Base-by-base conservation (phyloP, 2,797 vertebrate genomes). In the Notamacropus eugenii region DNA sequence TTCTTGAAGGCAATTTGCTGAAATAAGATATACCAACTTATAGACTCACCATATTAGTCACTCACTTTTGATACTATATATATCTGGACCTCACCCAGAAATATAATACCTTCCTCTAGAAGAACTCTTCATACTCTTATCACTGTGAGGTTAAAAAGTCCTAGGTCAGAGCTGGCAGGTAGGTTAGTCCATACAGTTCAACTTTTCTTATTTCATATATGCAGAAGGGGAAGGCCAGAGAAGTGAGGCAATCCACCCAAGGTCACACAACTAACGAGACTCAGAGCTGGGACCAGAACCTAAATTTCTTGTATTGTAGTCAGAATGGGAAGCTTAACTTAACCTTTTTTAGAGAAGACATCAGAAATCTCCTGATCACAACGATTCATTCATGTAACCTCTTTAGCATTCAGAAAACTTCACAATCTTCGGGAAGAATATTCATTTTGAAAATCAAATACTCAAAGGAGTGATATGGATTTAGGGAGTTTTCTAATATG, bases 1-100 rank as follows among this genome's bases (percentile, higher is more conserved):
- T 99, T 99, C 98, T 99, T 99, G 98, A 99, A 99, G 98, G 99
- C 99, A 98, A 99, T 99, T 99, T 99, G 99, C 99, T 99, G 98
- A 55, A 98, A 97, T 97, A 90, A 97, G 94, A 90, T 94, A 95
- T 0, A 97, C 92, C 0, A 97, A 93, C 67, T 54, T 52, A 94
- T 8, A 90, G n/a, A 56, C 29, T 50, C 29, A 50, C 55, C 82
- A 54, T 24, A 31, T 93, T 5, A 58, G 46, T n/a, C 40, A 50
- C 11, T 91, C 24, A 54, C 58, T n/a, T 24, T 24, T 28, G 54
- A 54, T 55, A 58, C 40, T 46, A 59, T 31, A 50, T 5, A n/a
- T 11, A 52, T 54, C 10, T 11, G n/a, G 40, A 46, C 31, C 34
- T 90, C 56, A 52, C 2, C 40, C 54, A 67, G 55, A 22, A 74